Evolutionary conservation across 2,113 vertebrate genomes (phyloP).

Genomic region (Aix galericulata): DNA sequence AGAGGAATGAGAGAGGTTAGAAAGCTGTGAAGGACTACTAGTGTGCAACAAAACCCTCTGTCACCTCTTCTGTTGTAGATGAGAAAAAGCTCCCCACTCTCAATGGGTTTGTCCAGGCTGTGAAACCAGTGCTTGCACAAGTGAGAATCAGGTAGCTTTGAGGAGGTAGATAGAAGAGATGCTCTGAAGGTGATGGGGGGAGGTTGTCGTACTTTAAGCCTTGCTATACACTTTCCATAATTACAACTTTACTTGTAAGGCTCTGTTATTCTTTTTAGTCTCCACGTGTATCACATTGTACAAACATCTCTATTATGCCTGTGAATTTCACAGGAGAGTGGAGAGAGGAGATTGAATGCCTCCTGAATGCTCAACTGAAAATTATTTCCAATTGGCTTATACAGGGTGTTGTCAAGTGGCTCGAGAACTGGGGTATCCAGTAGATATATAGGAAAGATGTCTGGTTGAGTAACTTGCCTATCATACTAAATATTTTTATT

Average conservation of each 20-base stretch:
- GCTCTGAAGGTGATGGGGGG: background rate
- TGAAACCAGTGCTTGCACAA: rapidly evolving
- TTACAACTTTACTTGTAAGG: background rate
- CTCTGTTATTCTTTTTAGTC: background rate
- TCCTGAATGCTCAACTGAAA: background rate
- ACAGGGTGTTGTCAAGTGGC: rapidly evolving
- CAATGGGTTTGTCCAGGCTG: background rate
- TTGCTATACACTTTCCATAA: background rate
- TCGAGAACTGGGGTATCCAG: background rate
- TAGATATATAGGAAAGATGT: background rate
- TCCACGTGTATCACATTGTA: background rate
- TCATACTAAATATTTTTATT: background rate
- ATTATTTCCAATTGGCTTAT: background rate
- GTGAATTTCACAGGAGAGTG: background rate
- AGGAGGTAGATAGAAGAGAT: background rate
- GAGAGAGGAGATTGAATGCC: background rate
- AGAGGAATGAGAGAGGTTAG: background rate
- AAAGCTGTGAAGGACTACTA: background rate
- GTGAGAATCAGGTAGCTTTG: background rate
- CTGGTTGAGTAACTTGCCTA: background rate
- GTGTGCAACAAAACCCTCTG: background rate
- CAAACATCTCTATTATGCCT: background rate
- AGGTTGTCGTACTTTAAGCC: rapidly evolving
- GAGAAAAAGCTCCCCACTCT: background rate
- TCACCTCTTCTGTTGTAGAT: background rate